These are phyloP conservation scores for Ammodramus savannarum DNA, from an alignment of 2,113 vertebrate species.

Conservation along the genomic window DNA sequence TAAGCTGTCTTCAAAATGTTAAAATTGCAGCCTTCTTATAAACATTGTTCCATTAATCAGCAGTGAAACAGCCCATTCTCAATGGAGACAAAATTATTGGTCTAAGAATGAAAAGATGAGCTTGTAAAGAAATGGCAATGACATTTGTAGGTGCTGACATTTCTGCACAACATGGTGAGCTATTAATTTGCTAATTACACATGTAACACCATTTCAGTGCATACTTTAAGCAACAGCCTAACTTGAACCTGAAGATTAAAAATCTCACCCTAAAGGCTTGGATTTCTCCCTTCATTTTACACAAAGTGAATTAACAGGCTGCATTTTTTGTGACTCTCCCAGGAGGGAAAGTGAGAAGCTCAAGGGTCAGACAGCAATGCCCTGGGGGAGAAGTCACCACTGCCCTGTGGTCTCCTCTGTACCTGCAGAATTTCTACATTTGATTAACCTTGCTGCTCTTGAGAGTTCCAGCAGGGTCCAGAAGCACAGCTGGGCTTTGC, in stretches of 20 bases:
- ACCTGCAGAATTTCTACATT: neutral
- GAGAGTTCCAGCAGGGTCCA: neutral
- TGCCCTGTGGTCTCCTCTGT: neutral
- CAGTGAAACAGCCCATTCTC: neutral
- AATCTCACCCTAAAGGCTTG: neutral
- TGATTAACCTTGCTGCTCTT: neutral
- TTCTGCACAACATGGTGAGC: neutral
- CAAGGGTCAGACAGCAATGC: neutral
- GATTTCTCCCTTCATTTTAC: neutral
- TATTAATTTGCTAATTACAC: constrained; percentile 43
- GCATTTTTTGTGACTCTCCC: neutral
- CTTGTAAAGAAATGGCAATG: neutral
- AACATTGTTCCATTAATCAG: neutral
- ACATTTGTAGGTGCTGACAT: neutral
- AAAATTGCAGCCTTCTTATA: neutral
- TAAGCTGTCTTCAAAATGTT: neutral
- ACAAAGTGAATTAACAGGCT: neutral
- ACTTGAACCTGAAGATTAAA: constrained; percentile 10
- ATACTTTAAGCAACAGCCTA: neutral
- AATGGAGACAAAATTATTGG: neutral
- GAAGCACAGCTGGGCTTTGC: neutral
- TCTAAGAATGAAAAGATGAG: neutral
- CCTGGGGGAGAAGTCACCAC: neutral
- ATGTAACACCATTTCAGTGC: neutral
- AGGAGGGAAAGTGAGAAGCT: neutral